phyloP scores from a whole-genome alignment of 2,888 invertebrate species.

The Hoplodrina ambigua region DNA sequence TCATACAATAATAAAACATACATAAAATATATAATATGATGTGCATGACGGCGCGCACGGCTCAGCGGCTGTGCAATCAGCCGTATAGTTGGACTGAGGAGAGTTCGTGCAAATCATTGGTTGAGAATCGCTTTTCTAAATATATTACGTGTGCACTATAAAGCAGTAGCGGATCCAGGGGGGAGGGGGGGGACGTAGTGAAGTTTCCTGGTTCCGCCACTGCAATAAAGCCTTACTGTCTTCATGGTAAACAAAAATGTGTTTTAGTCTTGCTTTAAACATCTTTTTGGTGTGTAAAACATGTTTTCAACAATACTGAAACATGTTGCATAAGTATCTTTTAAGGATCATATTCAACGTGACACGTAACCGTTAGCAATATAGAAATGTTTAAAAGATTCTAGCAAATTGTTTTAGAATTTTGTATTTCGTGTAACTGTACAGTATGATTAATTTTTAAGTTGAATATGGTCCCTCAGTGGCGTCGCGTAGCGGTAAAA shows the following conservation, averaged over 20 bases:
- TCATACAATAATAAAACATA: not conserved
- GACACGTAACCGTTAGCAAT: too few relatives aligned
- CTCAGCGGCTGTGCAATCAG: not conserved
- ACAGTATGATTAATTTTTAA: not conserved
- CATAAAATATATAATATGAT: not conserved
- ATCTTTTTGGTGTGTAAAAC: not conserved
- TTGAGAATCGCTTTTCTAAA: slow-evolving; percentile 15
- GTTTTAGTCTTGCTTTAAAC: slow-evolving; percentile 1
- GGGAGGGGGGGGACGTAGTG: too few relatives aligned
- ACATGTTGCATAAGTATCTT: not conserved
- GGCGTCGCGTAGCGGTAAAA: not conserved
- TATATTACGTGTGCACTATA: slow-evolving; percentile 13
- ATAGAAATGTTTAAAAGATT: too few relatives aligned
- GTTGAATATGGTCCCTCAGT: slow-evolving; percentile 9
- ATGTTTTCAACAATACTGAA: not conserved
- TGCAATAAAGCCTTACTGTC: not conserved
- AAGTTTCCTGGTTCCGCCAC: too few relatives aligned
- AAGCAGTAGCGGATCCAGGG: too few relatives aligned
- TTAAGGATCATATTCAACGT: slow-evolving; percentile 2
- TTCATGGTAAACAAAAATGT: not conserved
- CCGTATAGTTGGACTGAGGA: not conserved
- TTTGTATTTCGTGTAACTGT: not conserved
- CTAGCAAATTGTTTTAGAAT: not conserved
- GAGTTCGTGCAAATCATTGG: not conserved
- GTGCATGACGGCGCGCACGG: too few relatives aligned